phyloP scores from a whole-genome alignment of 2,113 vertebrate genomes.

The Macaca nemestrina region DNA sequence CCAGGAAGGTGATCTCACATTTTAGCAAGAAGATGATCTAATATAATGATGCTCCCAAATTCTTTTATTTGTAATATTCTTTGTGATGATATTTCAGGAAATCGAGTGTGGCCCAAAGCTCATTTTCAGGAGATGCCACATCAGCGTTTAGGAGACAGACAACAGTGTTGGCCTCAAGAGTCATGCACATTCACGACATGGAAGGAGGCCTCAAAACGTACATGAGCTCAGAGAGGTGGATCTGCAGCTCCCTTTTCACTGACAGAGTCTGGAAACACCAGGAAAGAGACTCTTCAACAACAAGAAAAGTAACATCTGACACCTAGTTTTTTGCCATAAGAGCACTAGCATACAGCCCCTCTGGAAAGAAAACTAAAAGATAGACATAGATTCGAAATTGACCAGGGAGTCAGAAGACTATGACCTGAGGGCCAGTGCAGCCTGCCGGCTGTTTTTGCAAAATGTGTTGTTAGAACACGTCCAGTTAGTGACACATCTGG shows the following conservation, averaged over 20 bases:
- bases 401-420: fast-evolving
- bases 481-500: fast-evolving
- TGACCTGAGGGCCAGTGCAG: not conserved
- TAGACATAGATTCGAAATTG: fast-evolving
- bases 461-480: fast-evolving
- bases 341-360: too few species aligned
- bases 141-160: not conserved
- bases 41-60: not conserved
- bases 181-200: not conserved
- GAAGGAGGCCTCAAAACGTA: not conserved
- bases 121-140: not conserved
- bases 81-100: slow-evolving; percentile 5
- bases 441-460: not conserved
- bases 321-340: not conserved
- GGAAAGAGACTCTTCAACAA: not conserved
- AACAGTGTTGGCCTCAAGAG: not conserved
- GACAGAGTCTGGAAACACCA: not conserved
- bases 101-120: not conserved
- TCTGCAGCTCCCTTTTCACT: fast-evolving
- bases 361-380: not conserved
- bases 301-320: not conserved
- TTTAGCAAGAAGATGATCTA: not conserved
- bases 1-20: slow-evolving; percentile 19
- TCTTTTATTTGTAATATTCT: slow-evolving; percentile 43
- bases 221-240: fast-evolving